phyloP scores from a whole-genome alignment of 2,888 invertebrate genomes.

The Unio delphinus region DNA sequence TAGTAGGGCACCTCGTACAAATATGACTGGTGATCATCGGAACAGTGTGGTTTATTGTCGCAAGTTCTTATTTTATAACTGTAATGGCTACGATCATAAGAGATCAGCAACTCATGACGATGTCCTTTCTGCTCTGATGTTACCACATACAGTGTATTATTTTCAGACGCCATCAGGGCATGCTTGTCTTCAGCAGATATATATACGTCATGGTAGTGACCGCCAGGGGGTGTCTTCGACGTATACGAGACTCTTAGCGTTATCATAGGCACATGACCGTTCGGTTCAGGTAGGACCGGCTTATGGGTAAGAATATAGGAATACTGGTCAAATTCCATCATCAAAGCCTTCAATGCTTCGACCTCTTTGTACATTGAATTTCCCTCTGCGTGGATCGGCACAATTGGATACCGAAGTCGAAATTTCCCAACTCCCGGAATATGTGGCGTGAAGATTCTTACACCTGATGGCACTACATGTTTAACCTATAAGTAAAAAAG shows the following conservation, averaged over 20 bases:
- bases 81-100: conserved; percentile 9
- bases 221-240: conserved; percentile 20
- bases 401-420: conserved; percentile 53
- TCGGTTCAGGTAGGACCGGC: background rate
- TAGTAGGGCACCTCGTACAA: too few species aligned
- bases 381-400: conserved; percentile 55
- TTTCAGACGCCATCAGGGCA: conserved; percentile 2
- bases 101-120: conserved; percentile 37
- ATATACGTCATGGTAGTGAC: conserved; percentile 40
- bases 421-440: conserved; percentile 53
- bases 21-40: conserved; percentile 30
- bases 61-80: conserved; percentile 19
- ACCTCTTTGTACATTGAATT: conserved; percentile 51
- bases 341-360: conserved; percentile 25
- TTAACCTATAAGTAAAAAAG: conserved; percentile 12
- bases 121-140: conserved; percentile 40
- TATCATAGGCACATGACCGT: too few species aligned
- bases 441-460: conserved; percentile 37
- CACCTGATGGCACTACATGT: conserved; percentile 38
- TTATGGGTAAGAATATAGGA: conserved; percentile 23
- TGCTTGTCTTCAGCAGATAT: conserved; percentile 28
- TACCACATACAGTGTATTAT: conserved; percentile 24
- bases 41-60: conserved; percentile 30
- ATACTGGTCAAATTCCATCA: conserved; percentile 7
- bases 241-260: too few species aligned